Percentiles rank a stretch among this genome's conserved stretches.
Conservation (phyloP, 23 tunicate species). For the Trididemnum clinides region DNA sequence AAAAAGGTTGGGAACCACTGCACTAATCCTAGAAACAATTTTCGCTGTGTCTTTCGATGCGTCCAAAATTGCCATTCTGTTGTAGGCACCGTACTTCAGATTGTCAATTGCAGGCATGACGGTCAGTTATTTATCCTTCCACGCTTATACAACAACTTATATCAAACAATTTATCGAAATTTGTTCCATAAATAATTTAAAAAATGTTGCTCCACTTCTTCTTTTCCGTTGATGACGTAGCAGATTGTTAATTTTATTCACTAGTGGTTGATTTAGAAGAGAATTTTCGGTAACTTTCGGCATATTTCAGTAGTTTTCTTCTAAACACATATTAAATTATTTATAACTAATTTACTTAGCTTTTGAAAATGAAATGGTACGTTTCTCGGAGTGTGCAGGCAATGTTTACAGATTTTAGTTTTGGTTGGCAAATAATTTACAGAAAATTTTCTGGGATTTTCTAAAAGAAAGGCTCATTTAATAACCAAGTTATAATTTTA, state of each 20-base stretch:
- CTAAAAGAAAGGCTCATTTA: not conserved
- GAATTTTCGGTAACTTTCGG: not conserved
- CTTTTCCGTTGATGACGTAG: not conserved
- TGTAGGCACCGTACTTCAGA: not conserved
- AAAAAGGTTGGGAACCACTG: too few relatives aligned
- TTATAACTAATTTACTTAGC: not conserved
- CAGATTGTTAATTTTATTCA: not conserved
- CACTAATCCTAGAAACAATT: not conserved
- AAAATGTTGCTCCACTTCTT: not conserved
- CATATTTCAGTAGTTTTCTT: not conserved
- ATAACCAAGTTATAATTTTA: too few relatives aligned
- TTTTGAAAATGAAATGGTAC: not conserved
- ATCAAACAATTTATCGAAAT: conserved; percentile 8
- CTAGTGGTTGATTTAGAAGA: not conserved
- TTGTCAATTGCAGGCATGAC: not conserved
- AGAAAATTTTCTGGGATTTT: not conserved
- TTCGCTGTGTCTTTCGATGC: not conserved
- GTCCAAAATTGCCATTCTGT: conserved; percentile 13
- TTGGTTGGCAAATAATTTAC: not conserved
- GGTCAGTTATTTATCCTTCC: not conserved
- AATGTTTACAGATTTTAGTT: not conserved
- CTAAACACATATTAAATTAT: not conserved
- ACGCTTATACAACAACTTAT: not conserved
- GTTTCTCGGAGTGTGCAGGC: not conserved
- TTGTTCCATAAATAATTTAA: not conserved